Evolutionary conservation across 2,888 invertebrate species (phyloP).

Genomic region (Trichogramma evanescens): DNA sequence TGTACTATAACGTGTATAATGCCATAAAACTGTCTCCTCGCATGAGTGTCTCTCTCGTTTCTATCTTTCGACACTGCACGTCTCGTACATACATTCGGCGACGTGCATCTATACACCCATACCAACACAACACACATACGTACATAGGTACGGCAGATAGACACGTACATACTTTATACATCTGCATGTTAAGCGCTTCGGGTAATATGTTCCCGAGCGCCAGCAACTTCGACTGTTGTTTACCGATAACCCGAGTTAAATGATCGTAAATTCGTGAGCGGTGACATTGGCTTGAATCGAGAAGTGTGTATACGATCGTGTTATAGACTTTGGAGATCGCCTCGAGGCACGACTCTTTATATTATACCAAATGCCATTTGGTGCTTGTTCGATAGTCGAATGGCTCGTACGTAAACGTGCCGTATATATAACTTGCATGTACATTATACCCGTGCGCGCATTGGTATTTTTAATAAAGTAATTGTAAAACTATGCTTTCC

Average conservation of each 20-base stretch:
- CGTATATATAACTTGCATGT: no score
- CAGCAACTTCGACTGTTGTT: background rate
- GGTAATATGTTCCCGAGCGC: no score
- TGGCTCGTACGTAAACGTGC: no score
- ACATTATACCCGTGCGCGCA: no score
- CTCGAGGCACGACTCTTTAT: no score
- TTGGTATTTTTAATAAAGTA: no score
- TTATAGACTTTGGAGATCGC: no score
- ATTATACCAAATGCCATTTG: no score
- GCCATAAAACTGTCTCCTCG: background rate
- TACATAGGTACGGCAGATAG: background rate
- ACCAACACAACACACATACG: background rate
- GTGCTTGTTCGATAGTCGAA: no score
- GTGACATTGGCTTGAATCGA: background rate
- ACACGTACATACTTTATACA: no score
- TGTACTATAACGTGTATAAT: constrained; percentile 4
- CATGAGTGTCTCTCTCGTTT: background rate
- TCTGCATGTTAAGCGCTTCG: no score
- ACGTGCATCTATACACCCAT: constrained; percentile 8
- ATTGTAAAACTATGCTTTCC: no score
- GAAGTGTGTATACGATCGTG: background rate
- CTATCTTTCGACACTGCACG: background rate
- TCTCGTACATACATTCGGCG: constrained; percentile 3
- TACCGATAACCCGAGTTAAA: constrained; percentile 19
- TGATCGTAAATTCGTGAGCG: constrained; percentile 20